Evolutionary conservation across 1,140 invertebrate genomes (phyloP).

Genomic region (Trigoniulus corallinus): DNA sequence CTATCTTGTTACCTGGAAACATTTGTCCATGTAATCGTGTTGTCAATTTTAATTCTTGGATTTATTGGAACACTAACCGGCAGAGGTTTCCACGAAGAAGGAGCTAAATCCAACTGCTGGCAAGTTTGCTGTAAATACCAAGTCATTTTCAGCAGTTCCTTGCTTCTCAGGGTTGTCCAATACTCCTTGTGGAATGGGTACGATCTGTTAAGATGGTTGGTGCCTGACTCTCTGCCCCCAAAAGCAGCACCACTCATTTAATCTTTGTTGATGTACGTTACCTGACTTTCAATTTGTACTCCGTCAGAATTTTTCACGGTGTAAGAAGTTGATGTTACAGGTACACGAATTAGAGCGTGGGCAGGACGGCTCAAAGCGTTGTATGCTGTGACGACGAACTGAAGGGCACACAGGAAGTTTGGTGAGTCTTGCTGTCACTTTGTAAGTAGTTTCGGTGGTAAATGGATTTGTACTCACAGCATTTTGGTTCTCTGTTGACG

Average conservation of each 20-base stretch:
- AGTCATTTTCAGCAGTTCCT: constrained; percentile 22
- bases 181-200: constrained; percentile 18
- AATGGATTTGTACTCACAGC: not conserved
- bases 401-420: not conserved
- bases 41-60: no score
- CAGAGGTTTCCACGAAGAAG: constrained; percentile 4
- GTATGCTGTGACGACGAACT: not conserved
- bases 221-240: constrained; percentile 2
- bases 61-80: not conserved
- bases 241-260: not conserved
- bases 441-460: not conserved
- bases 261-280: constrained; percentile 9
- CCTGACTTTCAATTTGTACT: constrained; percentile 18
- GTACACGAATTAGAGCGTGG: constrained; percentile 19
- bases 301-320: constrained; percentile 17
- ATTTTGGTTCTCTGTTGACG: not conserved
- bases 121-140: constrained; percentile 23
- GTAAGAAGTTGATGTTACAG: constrained; percentile 18
- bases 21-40: no score
- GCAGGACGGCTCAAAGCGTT: constrained; percentile 13
- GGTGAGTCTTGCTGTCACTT: no score
- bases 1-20: no score
- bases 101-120: constrained; percentile 27
- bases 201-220: constrained; percentile 11
- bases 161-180: constrained; percentile 22